Conservation (phyloP, 2,888 invertebrate genomes). For the Caenorhabditis becei region DNA sequence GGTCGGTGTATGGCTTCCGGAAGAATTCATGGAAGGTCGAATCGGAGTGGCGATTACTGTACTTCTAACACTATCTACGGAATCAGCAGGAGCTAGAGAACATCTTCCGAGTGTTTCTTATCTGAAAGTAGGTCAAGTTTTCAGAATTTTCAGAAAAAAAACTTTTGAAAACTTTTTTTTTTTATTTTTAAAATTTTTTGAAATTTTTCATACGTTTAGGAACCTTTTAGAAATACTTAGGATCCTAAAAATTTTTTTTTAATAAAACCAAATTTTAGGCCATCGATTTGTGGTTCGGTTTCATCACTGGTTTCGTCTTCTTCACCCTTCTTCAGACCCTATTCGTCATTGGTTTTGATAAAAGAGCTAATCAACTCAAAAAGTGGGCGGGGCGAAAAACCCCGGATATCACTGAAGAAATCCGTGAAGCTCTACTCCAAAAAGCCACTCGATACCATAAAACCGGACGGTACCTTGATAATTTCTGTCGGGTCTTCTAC, state of each 20-base stretch:
- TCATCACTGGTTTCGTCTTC: constrained; percentile 81
- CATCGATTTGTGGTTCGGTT: constrained; percentile 81
- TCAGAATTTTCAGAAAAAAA: no score
- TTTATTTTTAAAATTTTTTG: no score
- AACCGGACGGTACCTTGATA: constrained; percentile 78
- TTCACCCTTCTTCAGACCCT: constrained; percentile 81
- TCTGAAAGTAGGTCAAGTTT: constrained; percentile 75
- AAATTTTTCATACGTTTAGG: no score
- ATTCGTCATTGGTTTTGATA: constrained; percentile 81
- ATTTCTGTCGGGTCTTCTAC: constrained; percentile 80
- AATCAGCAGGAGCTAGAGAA: constrained; percentile 81
- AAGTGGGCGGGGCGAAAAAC: constrained; percentile 79
- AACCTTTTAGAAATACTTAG: not conserved
- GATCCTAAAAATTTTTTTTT: not conserved
- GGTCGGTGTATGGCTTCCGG: constrained; percentile 81
- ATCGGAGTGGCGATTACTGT: constrained; percentile 82
- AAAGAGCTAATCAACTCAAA: constrained; percentile 79
- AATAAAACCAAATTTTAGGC: constrained; percentile 72
- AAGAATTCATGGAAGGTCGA: constrained; percentile 81
- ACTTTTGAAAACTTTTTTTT: constrained; percentile 1
- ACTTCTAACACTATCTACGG: constrained; percentile 80
- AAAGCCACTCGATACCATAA: constrained; percentile 80
- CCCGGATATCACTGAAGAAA: constrained; percentile 78
- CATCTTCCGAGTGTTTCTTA: constrained; percentile 81
- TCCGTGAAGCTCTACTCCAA: constrained; percentile 73